Conservation (phyloP, 2,888 invertebrate species). For the Eristalinus sepulchralis region DNA sequence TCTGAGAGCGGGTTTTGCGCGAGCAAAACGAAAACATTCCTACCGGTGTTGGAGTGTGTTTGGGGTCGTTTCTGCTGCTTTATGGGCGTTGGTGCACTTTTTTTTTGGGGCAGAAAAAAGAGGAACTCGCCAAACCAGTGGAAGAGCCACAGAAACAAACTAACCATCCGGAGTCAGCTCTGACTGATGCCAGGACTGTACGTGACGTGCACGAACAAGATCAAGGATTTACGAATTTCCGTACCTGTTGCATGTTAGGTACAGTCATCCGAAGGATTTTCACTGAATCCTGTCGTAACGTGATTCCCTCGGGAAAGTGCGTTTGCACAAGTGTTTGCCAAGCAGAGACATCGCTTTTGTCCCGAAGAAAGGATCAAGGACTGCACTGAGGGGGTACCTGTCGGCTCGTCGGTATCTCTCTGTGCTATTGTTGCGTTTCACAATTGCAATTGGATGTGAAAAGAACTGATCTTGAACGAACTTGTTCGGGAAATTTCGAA, state of each 20-base stretch:
- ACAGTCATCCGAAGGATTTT: not conserved
- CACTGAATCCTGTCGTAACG: not conserved
- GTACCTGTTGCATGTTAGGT: not conserved
- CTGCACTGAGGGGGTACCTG: not conserved
- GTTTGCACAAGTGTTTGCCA: not conserved
- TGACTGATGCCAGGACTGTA: not conserved
- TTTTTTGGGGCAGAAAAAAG: not conserved
- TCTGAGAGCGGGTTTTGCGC: slow-evolving; percentile 51
- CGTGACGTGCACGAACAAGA: not conserved
- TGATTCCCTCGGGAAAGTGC: not conserved
- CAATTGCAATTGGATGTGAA: not conserved
- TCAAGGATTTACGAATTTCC: not conserved
- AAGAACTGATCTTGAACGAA: not conserved
- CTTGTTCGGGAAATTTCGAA: not conserved
- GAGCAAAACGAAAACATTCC: slow-evolving; percentile 10
- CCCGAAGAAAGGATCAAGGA: not conserved
- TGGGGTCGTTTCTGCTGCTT: not conserved
- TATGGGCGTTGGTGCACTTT: slow-evolving; percentile 43
- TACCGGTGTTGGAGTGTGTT: not conserved
- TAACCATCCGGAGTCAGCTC: not conserved
- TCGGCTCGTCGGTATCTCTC: not conserved
- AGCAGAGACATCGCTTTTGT: not conserved
- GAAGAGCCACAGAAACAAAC: not conserved
- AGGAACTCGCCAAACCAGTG: not conserved
- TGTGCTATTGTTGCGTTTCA: not conserved